Percentiles rank a stretch among this genome's conserved stretches.
Evolutionary conservation across 2,113 vertebrate genomes (phyloP).

Genomic region (Ondatra zibethicus): DNA sequence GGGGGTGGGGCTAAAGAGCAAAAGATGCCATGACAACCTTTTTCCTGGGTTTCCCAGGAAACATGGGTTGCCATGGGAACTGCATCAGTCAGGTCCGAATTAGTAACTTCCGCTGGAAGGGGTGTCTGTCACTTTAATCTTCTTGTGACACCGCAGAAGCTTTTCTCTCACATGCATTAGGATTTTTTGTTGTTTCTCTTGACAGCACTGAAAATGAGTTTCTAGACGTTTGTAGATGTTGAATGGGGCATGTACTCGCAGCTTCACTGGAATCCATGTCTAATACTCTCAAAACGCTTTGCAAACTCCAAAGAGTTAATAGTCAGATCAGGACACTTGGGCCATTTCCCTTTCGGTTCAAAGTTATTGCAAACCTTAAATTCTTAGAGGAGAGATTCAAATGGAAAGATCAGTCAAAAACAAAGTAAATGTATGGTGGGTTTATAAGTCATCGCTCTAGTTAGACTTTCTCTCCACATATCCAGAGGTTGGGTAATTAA

Average conservation of each 20-base stretch:
- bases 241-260: constrained; percentile 54
- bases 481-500: constrained; percentile 9
- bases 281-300: constrained; percentile 26
- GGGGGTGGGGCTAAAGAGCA: constrained; percentile 82
- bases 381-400: constrained; percentile 44
- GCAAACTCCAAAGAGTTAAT: constrained; percentile 28
- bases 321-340: neutral
- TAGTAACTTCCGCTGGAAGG: constrained; percentile 93
- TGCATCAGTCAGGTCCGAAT: constrained; percentile 93
- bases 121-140: constrained; percentile 88
- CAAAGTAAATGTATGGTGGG: constrained; percentile 15
- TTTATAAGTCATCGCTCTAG: constrained; percentile 62
- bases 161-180: constrained; percentile 76
- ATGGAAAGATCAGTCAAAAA: constrained; percentile 63
- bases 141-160: constrained; percentile 79
- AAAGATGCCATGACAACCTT: constrained; percentile 96
- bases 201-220: constrained; percentile 77
- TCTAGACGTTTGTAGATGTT: constrained; percentile 69
- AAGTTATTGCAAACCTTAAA: constrained; percentile 33
- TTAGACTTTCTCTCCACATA: constrained; percentile 64
- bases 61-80: constrained; percentile 96
- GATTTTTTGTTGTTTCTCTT: constrained; percentile 46
- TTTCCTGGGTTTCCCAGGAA: constrained; percentile 96
- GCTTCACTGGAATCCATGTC: constrained; percentile 51
- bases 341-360: constrained; percentile 72